A percentile compares a stretch with the other conserved stretches of the same genome.
These are phyloP conservation scores for Blastobasis adustella DNA, from an alignment of 2,888 invertebrate genomes.

Conservation along the genomic window DNA sequence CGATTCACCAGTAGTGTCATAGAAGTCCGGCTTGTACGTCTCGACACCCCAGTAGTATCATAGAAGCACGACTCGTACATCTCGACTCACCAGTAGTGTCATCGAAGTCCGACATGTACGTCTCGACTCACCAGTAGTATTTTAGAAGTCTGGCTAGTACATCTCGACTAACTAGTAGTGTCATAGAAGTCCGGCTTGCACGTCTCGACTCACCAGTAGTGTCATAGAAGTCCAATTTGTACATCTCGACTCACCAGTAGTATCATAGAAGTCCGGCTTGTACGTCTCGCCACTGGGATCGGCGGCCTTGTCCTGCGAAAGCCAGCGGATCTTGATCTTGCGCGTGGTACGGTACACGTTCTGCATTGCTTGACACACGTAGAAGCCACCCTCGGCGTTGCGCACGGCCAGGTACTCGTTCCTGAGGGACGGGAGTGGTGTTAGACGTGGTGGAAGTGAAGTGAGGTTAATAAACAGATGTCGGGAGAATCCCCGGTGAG, in stretches of 20 bases:
- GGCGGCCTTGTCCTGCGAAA: slow-evolving; percentile 82
- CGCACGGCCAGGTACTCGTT: slow-evolving; percentile 94
- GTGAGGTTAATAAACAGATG: no score
- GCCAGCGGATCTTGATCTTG: slow-evolving; percentile 92
- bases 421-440: slow-evolving; percentile 40
- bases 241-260: slow-evolving; percentile 77
- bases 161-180: no score
- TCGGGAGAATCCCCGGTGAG: no score
- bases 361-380: slow-evolving; percentile 92
- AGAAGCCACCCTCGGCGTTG: slow-evolving; percentile 91
- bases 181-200: not conserved
- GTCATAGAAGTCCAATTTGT: slow-evolving; percentile 85
- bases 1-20: no score
- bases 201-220: slow-evolving; percentile 13
- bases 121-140: no score
- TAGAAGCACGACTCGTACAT: no score
- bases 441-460: no score
- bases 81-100: no score
- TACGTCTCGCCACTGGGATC: slow-evolving; percentile 81
- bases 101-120: no score
- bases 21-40: no score
- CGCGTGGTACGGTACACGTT: slow-evolving; percentile 91
- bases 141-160: no score
- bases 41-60: no score
- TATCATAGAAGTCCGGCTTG: slow-evolving; percentile 92